phyloP scores from a whole-genome alignment of 2,797 vertebrate genomes.

The Salarias fasciatus region DNA sequence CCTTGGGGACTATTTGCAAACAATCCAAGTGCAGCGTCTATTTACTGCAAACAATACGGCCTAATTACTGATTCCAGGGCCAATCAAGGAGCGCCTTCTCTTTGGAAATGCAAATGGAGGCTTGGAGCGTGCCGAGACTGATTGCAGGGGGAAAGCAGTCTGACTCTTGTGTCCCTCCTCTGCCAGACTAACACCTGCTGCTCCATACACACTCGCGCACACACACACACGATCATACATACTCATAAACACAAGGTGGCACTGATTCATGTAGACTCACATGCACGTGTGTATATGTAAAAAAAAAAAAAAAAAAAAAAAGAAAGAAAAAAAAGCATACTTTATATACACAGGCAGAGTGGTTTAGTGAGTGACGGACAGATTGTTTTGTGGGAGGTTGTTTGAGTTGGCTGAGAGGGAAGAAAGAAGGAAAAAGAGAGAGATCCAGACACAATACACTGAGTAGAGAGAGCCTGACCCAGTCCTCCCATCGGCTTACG shows the following conservation, averaged over 20 bases:
- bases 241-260: slow-evolving; percentile 4
- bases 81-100: slow-evolving; percentile 83
- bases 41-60: slow-evolving; percentile 86
- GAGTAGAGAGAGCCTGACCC: slow-evolving; percentile 34
- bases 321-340: slow-evolving; percentile 29
- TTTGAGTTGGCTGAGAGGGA: slow-evolving; percentile 67
- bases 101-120: slow-evolving; percentile 84
- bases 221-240: slow-evolving; percentile 2
- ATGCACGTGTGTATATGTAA: slow-evolving; percentile 44
- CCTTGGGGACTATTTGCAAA: slow-evolving; percentile 81
- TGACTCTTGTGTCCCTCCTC: slow-evolving; percentile 71
- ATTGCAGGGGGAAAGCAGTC: slow-evolving; percentile 80
- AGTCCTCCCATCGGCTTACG: slow-evolving; percentile 42
- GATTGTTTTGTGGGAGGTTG: slow-evolving; percentile 59
- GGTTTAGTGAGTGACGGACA: slow-evolving; percentile 57
- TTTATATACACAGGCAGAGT: slow-evolving; percentile 38
- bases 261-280: slow-evolving; percentile 25
- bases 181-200: slow-evolving; percentile 86
- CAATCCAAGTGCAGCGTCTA: slow-evolving; percentile 81
- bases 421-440: slow-evolving; percentile 28
- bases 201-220: slow-evolving; percentile 21
- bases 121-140: slow-evolving; percentile 75
- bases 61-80: slow-evolving; percentile 84
- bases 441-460: slow-evolving; percentile 23
- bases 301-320: slow-evolving; percentile 40